These are phyloP conservation scores for Bradypodion ventrale DNA, from an alignment of 2,797 vertebrate genomes.

Conservation along the genomic window DNA sequence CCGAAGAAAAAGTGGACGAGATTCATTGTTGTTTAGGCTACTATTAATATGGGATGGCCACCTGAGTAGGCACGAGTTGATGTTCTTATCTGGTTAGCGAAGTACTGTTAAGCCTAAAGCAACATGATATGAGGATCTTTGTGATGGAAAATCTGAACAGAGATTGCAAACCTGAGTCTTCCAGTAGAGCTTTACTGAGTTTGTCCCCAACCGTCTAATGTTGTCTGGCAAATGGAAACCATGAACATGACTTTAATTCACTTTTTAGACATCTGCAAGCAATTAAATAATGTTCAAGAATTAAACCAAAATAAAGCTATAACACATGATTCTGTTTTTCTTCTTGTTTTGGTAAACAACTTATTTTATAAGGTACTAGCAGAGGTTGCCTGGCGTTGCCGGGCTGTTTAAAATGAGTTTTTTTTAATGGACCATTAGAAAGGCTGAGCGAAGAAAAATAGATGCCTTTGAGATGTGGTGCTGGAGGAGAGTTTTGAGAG, in stretches of 20 bases:
- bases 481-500: too few species aligned
- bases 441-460: too few species aligned
- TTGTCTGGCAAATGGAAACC: not conserved
- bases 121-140: slow-evolving; percentile 27
- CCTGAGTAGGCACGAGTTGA: slow-evolving; percentile 9
- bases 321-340: not conserved
- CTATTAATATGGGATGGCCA: not conserved
- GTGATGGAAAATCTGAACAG: slow-evolving; percentile 24
- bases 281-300: not conserved
- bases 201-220: not conserved
- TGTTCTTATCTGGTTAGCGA: slow-evolving; percentile 31
- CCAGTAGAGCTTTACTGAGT: not conserved
- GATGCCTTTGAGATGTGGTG: too few species aligned
- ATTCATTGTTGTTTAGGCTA: not conserved
- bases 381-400: too few species aligned
- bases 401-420: too few species aligned
- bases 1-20: not conserved
- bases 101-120: slow-evolving; percentile 38
- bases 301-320: not conserved
- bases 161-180: not conserved
- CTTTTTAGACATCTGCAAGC: not conserved
- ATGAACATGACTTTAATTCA: not conserved
- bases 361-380: not conserved
- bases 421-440: too few species aligned
- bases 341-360: not conserved